Evolutionary conservation across 1,140 invertebrate genomes (phyloP).

Genomic region (Nomia melanderi): DNA sequence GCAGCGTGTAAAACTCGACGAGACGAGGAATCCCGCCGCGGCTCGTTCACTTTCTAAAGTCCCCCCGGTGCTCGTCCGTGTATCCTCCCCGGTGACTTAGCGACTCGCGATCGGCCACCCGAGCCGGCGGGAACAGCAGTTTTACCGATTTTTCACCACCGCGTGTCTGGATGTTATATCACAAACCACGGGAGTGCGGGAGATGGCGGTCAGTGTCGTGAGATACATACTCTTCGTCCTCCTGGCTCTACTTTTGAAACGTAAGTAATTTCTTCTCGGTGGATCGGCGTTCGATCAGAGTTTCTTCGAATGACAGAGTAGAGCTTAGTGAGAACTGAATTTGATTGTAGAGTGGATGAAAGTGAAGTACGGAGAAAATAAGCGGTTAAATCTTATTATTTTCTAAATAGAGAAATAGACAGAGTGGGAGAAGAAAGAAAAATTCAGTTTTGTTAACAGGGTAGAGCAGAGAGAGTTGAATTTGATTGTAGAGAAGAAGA

Average conservation of each 20-base stretch:
- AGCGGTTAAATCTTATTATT: too few relatives aligned
- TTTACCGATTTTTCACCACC: slow-evolving; percentile 73
- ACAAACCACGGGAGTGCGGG: slow-evolving; percentile 73
- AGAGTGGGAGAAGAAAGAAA: too few relatives aligned
- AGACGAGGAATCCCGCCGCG: slow-evolving; percentile 48
- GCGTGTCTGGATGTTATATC: slow-evolving; percentile 77
- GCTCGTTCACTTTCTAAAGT: slow-evolving; percentile 75
- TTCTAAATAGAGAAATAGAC: too few relatives aligned
- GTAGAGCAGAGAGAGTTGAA: too few relatives aligned
- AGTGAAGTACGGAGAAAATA: too few relatives aligned
- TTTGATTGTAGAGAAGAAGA: too few relatives aligned
- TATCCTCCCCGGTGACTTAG: slow-evolving; percentile 64
- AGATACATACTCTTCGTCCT: slow-evolving; percentile 63
- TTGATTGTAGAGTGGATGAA: too few relatives aligned
- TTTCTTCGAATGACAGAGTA: too few relatives aligned
- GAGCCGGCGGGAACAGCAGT: slow-evolving; percentile 67
- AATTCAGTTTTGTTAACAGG: too few relatives aligned
- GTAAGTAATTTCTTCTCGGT: slow-evolving; percentile 67
- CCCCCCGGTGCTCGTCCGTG: slow-evolving; percentile 40
- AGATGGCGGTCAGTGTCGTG: slow-evolving; percentile 78
- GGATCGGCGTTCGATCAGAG: background rate
- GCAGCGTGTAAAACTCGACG: slow-evolving; percentile 50
- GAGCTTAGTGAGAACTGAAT: too few relatives aligned
- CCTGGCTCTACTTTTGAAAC: slow-evolving; percentile 53
- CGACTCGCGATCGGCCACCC: slow-evolving; percentile 65